These are phyloP conservation scores for Paracyclopina nana DNA, from an alignment of 1,140 invertebrate species.

Conservation along the genomic window DNA sequence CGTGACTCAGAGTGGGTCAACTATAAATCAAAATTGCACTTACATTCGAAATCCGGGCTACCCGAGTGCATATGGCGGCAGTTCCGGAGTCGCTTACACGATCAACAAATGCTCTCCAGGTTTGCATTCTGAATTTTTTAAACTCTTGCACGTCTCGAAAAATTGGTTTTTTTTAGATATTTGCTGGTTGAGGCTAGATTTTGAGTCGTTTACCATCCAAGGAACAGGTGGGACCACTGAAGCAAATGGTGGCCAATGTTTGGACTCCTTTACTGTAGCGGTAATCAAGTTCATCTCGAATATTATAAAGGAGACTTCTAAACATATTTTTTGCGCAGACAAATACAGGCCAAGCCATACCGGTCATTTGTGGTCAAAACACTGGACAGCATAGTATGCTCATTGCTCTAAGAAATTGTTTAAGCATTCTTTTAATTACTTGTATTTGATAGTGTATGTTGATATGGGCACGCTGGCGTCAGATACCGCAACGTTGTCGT, in stretches of 20 bases:
- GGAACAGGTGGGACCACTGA: neutral
- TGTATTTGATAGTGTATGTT: conserved; percentile 8
- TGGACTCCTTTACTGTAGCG: neutral
- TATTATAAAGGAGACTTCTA: neutral
- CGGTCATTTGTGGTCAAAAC: conserved; percentile 8
- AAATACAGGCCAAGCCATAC: conserved; percentile 6
- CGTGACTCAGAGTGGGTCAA: neutral
- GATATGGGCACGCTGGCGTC: conserved; percentile 7
- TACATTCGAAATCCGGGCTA: neutral
- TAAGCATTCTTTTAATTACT: neutral
- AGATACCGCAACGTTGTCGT: conserved; percentile 4
- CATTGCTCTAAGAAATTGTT: neutral
- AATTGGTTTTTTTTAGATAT: conserved; percentile 1
- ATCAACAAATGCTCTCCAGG: neutral
- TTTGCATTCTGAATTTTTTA: too few relatives aligned
- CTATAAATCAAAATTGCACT: neutral
- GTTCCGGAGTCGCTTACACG: neutral
- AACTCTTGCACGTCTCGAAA: too few relatives aligned
- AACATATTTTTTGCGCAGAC: neutral
- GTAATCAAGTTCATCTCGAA: neutral
- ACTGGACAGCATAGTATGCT: conserved; percentile 9
- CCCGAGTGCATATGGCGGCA: neutral
- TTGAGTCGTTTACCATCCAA: conserved; percentile 6
- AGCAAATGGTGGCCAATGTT: neutral
- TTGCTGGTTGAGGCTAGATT: conserved; percentile 1